Evolutionary conservation across 2,797 vertebrate species (phyloP).

Genomic region (Nannoperca obscura): DNA sequence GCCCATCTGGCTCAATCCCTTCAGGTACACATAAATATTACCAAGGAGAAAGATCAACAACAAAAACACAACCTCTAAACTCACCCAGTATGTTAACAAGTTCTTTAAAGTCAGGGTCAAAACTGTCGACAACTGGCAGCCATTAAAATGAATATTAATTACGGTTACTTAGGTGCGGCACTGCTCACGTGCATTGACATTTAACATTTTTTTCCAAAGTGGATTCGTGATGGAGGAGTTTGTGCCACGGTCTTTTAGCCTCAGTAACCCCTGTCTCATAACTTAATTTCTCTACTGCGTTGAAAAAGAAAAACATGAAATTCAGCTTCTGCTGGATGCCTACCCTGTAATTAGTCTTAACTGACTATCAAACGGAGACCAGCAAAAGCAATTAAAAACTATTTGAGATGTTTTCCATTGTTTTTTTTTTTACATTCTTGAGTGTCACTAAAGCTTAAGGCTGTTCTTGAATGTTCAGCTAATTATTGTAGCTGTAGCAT

Average conservation of each 20-base stretch:
- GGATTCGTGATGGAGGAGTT: not conserved
- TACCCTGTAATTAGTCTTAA: not conserved
- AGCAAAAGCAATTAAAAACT: not conserved
- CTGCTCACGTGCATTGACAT: not conserved
- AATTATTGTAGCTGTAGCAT: not conserved
- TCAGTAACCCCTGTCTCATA: not conserved
- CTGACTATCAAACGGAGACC: not conserved
- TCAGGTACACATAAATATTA: conserved; percentile 3
- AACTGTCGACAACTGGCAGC: no score
- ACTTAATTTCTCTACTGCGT: not conserved
- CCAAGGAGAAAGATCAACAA: not conserved
- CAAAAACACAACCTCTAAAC: not conserved
- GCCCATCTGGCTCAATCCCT: conserved; percentile 1
- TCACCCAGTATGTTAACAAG: not conserved
- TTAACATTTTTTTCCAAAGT: not conserved
- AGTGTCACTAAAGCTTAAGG: not conserved
- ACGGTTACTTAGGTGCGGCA: not conserved
- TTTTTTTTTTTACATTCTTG: not conserved
- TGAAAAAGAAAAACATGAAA: not conserved
- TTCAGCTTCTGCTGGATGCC: not conserved
- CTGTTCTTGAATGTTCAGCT: not conserved
- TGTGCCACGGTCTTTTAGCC: not conserved
- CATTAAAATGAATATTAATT: not conserved
- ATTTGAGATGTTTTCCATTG: not conserved
- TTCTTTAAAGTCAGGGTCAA: not conserved